A percentile compares a stretch with the other conserved stretches of the same genome.
These are phyloP conservation scores for Mycetomoellerius zeteki DNA, from an alignment of 1,140 invertebrate species.

Conservation along the genomic window DNA sequence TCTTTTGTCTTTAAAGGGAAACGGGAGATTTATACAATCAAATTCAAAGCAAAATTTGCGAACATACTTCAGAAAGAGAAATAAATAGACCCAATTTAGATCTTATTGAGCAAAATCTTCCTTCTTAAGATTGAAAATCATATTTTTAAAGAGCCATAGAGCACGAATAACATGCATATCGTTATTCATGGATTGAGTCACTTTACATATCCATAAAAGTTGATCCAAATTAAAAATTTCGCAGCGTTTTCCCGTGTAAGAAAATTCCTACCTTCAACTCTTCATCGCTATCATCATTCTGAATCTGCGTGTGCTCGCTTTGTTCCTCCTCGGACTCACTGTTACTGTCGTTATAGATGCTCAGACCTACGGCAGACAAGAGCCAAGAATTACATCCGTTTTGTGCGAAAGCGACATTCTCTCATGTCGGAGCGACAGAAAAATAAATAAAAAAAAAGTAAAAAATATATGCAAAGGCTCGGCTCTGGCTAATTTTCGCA, in stretches of 20 bases:
- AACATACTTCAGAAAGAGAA: no score
- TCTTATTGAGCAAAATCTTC: no score
- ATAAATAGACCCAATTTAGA: no score
- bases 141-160: no score
- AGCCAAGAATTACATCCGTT: conserved; percentile 30
- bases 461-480: conserved; percentile 70
- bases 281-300: conserved; percentile 86
- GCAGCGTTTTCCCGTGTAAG: neutral
- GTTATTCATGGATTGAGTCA: no score
- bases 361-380: conserved; percentile 85
- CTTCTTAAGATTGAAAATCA: no score
- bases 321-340: conserved; percentile 86
- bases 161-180: no score
- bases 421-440: conserved; percentile 21
- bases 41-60: no score
- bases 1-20: no score
- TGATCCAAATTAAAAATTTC: no score
- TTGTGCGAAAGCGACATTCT: neutral
- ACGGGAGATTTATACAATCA: no score
- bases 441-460: conserved; percentile 15
- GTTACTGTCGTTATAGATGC: conserved; percentile 87
- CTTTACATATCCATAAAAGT: no score
- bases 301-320: conserved; percentile 80
- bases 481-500: conserved; percentile 62
- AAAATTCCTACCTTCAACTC: conserved; percentile 84